Evolutionary conservation across 2,797 vertebrate species (phyloP).

Genomic region (Hypotaenidia philippensis): DNA sequence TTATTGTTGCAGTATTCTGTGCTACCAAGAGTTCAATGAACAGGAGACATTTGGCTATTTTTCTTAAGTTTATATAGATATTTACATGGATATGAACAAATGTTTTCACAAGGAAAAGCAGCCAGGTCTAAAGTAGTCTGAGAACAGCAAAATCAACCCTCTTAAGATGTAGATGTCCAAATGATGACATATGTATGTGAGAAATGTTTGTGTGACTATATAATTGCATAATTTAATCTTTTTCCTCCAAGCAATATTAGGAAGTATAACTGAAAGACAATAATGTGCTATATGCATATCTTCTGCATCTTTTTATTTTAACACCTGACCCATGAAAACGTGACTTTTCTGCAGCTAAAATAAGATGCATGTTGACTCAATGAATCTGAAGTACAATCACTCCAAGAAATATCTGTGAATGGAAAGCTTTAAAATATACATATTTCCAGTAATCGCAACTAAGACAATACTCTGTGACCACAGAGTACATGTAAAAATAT

Average conservation of each 20-base stretch:
- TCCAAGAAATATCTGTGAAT: slow-evolving; percentile 11
- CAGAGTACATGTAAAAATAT: background rate
- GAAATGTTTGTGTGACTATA: background rate
- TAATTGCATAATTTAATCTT: background rate
- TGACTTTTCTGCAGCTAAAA: slow-evolving; percentile 41
- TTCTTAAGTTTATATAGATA: background rate
- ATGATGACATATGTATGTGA: background rate
- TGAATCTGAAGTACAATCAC: background rate
- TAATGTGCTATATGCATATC: background rate
- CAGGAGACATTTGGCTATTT: background rate
- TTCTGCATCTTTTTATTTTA: background rate
- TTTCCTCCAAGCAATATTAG: background rate
- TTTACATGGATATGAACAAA: background rate
- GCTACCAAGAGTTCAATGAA: background rate
- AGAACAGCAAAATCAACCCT: background rate
- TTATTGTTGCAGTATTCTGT: background rate
- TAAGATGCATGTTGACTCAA: slow-evolving; percentile 7
- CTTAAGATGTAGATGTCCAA: background rate
- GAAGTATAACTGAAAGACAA: background rate
- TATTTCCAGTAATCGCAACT: slow-evolving; percentile 36
- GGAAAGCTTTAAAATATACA: slow-evolving; percentile 1
- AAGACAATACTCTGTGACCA: slow-evolving; percentile 29
- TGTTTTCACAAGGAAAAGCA: background rate
- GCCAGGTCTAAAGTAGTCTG: background rate
- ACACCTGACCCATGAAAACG: background rate